Base-by-base conservation (phyloP, 2,113 vertebrate genomes). In the Coreoperca whiteheadi region DNA sequence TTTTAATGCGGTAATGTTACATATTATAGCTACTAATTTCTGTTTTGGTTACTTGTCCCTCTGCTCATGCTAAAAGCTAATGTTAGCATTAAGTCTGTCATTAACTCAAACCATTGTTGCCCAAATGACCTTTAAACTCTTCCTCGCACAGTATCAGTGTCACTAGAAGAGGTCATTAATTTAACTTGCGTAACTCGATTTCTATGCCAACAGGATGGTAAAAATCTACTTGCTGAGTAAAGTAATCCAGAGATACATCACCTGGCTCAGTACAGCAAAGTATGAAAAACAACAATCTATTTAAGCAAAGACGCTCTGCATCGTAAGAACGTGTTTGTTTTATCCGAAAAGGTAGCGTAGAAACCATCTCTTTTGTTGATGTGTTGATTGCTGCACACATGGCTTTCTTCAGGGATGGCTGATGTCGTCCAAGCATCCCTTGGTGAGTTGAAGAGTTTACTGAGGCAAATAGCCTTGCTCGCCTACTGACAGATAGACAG, bases 391-490 rank as follows among this genome's bases (percentile, higher is more conserved):
- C 70, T 74, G 73, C 50, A 25, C 74, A 74, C 82, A 78, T 67
- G 78, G 54, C 53, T 77, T 12, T 23, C 88, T 73, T 90, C 64
- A 54, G 46, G 60, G 82, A 75, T 21, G 64, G 76, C 74, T 64
- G 64, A 70, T 84, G 79, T 69, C n/a, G 8, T 79, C 65, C 11
- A 18, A 76, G 63, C 60, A 88, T 87, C 93, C 93, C 94, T 88
- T 4, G 16, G 92, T 65, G 91, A 89, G 93, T 91, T 94, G 93
- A 94, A 91, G 68, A 94, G 94, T 94, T 94, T 91, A 93, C 82
- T 0, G 12, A 79, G 83, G 86, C 79, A 59, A 79, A 78, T 77
- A 64, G 77, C 65, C 88, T 60, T 21, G 54, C 84, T 68, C 76
- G 48, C 51, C 73, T 34, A 80, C 70, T 93, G 94, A 94, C 89